A percentile compares a stretch with the other conserved stretches of the same genome.
phyloP scores from a whole-genome alignment of 2,113 vertebrate species.

The Lagopus muta region DNA sequence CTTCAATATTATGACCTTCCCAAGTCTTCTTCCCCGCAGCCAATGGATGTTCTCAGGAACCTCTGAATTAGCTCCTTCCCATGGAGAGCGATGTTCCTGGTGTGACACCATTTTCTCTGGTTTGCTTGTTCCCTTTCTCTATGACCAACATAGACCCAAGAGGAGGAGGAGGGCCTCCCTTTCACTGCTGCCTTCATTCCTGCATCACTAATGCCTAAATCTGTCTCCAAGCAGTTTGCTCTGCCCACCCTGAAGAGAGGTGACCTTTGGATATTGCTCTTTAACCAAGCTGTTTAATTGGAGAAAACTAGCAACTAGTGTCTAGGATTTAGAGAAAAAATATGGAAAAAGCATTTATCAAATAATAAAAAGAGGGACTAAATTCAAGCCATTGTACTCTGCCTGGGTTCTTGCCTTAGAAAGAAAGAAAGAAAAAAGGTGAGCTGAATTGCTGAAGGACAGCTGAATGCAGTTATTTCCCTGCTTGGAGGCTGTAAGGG shows the following conservation, averaged over 20 bases:
- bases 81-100: not conserved
- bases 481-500: not conserved
- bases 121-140: not conserved
- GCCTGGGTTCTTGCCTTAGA: not conserved
- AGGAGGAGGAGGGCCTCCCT: not conserved
- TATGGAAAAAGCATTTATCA: not conserved
- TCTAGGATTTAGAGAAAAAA: not conserved
- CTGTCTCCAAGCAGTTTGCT: not conserved
- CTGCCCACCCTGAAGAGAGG: not conserved
- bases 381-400: not conserved
- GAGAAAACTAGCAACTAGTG: not conserved
- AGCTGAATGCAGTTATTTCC: slow-evolving; percentile 26
- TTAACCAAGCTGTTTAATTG: not conserved
- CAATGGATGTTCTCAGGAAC: not conserved
- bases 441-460: not conserved
- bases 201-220: not conserved
- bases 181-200: not conserved
- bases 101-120: not conserved
- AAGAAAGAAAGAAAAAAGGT: not conserved
- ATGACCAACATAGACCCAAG: not conserved
- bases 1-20: not conserved
- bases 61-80: not conserved
- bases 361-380: not conserved
- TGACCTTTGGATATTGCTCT: not conserved
- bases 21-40: not conserved